These are phyloP conservation scores for Dallia pectoralis DNA, from an alignment of 2,797 vertebrate species.

Conservation along the genomic window DNA sequence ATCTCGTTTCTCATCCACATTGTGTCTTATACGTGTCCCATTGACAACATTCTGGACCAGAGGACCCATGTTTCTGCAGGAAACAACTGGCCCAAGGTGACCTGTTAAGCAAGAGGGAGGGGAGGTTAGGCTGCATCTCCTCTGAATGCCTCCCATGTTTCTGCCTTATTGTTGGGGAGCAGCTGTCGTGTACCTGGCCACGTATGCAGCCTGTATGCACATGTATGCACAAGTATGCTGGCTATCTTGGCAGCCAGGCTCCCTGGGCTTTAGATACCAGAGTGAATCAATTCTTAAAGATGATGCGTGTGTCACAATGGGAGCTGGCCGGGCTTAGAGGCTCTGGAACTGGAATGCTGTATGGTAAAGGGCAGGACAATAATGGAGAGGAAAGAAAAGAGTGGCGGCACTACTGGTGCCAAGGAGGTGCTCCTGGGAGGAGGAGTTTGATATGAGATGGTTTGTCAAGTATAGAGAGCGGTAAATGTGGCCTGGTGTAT, in stretches of 20 bases:
- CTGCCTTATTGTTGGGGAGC: conserved; percentile 75
- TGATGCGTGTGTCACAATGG: conserved; percentile 74
- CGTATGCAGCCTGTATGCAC: conserved; percentile 70
- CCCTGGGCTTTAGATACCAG: conserved; percentile 75
- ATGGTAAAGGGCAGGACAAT: conserved; percentile 77
- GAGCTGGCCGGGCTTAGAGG: conserved; percentile 73
- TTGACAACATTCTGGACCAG: conserved; percentile 54
- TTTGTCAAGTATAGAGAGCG: not conserved
- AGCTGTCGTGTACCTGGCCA: conserved; percentile 80
- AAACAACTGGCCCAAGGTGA: conserved; percentile 81
- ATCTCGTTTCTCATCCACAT: conserved; percentile 9
- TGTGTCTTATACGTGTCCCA: conserved; percentile 55
- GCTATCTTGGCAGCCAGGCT: conserved; percentile 76
- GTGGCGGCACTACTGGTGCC: conserved; percentile 67
- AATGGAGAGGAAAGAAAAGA: conserved; percentile 9
- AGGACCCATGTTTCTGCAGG: conserved; percentile 56
- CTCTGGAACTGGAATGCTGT: conserved; percentile 76
- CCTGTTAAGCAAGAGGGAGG: conserved; percentile 43
- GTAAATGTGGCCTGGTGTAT: not conserved
- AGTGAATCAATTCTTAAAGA: conserved; percentile 82
- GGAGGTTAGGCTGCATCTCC: conserved; percentile 73
- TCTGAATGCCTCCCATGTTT: conserved; percentile 74
- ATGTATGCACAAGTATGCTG: no score
- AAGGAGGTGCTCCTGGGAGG: conserved; percentile 75
- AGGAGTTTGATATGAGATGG: conserved; percentile 57